Percentiles rank a stretch among this genome's conserved stretches.
Conservation (phyloP, 1,140 invertebrate species). For the Drosophila watanabei region DNA sequence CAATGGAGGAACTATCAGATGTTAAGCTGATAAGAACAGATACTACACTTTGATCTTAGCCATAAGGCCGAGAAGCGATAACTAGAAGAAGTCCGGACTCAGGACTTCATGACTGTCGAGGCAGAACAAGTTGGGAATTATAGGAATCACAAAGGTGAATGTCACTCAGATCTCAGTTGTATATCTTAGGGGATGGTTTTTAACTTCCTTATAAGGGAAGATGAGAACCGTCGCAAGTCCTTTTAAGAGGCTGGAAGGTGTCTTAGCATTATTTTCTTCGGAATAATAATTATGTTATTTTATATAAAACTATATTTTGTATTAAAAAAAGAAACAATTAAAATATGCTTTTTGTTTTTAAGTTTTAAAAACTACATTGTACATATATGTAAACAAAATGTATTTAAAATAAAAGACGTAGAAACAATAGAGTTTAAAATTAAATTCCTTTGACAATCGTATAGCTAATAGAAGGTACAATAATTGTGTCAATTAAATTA, state of each 20-base stretch:
- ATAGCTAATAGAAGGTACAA: not conserved
- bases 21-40: constrained; percentile 89
- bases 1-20: too few relatives aligned
- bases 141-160: not conserved
- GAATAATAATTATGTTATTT: not conserved
- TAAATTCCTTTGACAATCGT: too few relatives aligned
- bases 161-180: not conserved
- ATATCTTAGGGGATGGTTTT: constrained; percentile 7
- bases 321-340: too few relatives aligned
- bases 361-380: not conserved
- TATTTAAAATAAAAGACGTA: too few relatives aligned
- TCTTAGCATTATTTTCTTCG: not conserved
- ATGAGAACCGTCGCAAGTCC: too few relatives aligned
- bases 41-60: constrained; percentile 87
- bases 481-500: too few relatives aligned
- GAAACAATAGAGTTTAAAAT: not conserved
- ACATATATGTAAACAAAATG: too few relatives aligned
- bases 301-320: too few relatives aligned
- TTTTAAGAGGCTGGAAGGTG: not conserved
- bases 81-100: not conserved
- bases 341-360: not conserved
- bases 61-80: constrained; percentile 86
- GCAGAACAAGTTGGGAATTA: not conserved
- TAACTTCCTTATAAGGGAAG: not conserved
- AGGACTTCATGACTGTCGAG: not conserved